A percentile compares a stretch with the other conserved stretches of the same genome.
Evolutionary conservation across 2,113 vertebrate species (phyloP).

Genomic region (Lates calcarifer): DNA sequence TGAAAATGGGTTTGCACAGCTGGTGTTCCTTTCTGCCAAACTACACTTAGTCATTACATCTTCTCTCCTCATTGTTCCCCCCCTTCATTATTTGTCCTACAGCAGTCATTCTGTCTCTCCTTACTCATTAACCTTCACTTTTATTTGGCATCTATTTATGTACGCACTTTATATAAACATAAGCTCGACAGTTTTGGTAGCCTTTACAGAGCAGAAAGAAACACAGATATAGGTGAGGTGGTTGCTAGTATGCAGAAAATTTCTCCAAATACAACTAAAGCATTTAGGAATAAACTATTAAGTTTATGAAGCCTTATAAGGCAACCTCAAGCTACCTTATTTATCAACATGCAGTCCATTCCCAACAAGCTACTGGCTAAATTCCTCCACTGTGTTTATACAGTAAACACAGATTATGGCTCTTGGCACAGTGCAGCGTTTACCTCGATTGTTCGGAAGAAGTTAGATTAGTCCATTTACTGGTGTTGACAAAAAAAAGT

Average conservation of each 20-base stretch:
- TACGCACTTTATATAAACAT: slow-evolving; percentile 4
- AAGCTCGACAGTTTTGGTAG: not conserved
- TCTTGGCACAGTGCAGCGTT: slow-evolving; percentile 31
- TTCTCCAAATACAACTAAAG: not conserved
- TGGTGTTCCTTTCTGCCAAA: slow-evolving; percentile 48
- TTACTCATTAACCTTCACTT: slow-evolving; percentile 36
- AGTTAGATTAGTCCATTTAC: slow-evolving; percentile 37
- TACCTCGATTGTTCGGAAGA: slow-evolving; percentile 34
- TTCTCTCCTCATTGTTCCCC: slow-evolving; percentile 22
- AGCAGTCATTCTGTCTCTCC: slow-evolving; percentile 5
- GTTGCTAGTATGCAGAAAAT: not conserved
- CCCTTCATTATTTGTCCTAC: slow-evolving; percentile 23
- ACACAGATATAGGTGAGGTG: not conserved
- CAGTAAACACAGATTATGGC: slow-evolving; percentile 49
- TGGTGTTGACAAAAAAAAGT: slow-evolving; percentile 48
- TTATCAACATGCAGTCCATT: slow-evolving; percentile 46
- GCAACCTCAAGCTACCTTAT: slow-evolving; percentile 22
- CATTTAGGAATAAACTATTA: slow-evolving; percentile 19
- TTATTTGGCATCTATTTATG: slow-evolving; percentile 32
- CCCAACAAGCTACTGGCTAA: slow-evolving; percentile 31
- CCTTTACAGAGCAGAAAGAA: not conserved
- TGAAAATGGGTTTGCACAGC: slow-evolving; percentile 64
- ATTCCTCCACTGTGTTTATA: slow-evolving; percentile 39
- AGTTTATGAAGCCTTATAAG: slow-evolving; percentile 32
- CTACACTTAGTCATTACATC: slow-evolving; percentile 27